A percentile compares a stretch with the other conserved stretches of the same genome.
Conservation (phyloP, 2,797 vertebrate species). For the Rallus crepitans region DNA sequence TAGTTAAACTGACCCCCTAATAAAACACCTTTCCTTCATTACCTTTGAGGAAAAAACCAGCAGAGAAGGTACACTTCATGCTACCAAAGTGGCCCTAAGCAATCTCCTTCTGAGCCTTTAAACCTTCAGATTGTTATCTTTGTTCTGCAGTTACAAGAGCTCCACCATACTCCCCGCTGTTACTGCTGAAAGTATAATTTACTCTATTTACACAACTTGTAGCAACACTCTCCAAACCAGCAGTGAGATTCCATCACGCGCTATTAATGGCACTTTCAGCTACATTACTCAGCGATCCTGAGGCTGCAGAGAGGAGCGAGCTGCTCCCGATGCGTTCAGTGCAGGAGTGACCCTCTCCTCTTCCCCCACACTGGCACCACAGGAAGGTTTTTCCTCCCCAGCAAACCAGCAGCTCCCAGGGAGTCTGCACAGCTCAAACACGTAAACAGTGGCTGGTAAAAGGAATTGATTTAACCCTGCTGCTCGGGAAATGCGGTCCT, state of each 20-base stretch:
- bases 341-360: not conserved
- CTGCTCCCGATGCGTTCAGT: not conserved
- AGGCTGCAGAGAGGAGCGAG: not conserved
- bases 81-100: not conserved
- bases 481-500: conserved; percentile 19
- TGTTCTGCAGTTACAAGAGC: not conserved
- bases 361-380: not conserved
- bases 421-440: not conserved
- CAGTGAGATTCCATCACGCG: not conserved
- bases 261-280: conserved; percentile 35
- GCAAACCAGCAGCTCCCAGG: not conserved
- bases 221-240: conserved; percentile 27
- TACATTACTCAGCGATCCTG: conserved; percentile 6
- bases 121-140: conserved; percentile 10
- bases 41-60: not conserved
- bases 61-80: not conserved
- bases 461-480: conserved; percentile 31
- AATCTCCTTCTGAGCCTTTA: conserved; percentile 3
- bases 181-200: conserved; percentile 41
- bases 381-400: not conserved
- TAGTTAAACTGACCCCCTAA: conserved; percentile 21
- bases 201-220: conserved; percentile 45
- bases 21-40: conserved; percentile 14
- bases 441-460: conserved; percentile 3
- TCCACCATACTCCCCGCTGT: not conserved